Base-by-base conservation (phyloP, 1,140 invertebrate genomes). In the Apolygus lucorum region DNA sequence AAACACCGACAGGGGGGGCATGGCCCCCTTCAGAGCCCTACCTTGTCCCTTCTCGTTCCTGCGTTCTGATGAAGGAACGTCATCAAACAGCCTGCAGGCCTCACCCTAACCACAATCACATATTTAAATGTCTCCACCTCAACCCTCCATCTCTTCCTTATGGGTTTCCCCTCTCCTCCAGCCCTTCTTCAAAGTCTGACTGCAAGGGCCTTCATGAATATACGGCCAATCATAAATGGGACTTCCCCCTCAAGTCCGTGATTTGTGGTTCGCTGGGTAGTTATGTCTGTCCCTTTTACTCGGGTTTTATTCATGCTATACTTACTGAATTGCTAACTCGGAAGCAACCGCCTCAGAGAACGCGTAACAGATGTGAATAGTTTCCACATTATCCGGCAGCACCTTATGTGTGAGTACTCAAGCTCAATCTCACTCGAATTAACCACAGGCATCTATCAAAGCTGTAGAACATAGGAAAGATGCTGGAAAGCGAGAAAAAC, bases 21-120 rank as follows among this genome's bases (percentile, higher is more conserved):
- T 59, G 8, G 54, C 54, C 22, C 54, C 54, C 4, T 22, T 22
- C 4, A 8, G 13, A 4, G 13, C 2, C 8, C 22, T 59, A 42
- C 54, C 54, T 59, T n/a, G n/a, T n/a, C n/a, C n/a, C 54, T 59
- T 24, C 54, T 59, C 8, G 8, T 59, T 59, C 54, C 22, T 17
- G 4, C 11, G 13, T 59, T 59, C 54, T 59, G 54, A 59, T 59
- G 54, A 59, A 59, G 54, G 54, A 59, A 59, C 54, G 54, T 59
- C 54, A 59, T 59, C 54, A 59, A 59, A 59, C 22, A 59, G 54
- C 54, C 54, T 22, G 4, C 8, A 59, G 71, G 73, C 70, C 74
- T 75, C 72, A 71, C 76, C 70, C 70, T 71, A 72, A 73, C 72
- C 72, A 73, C 75, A 75, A 78, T 77, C 77, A 77, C 77, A 78